Percentiles rank a stretch among this genome's conserved stretches.
phyloP scores from a whole-genome alignment of 2,113 vertebrate species.

The Ictalurus furcatus region DNA sequence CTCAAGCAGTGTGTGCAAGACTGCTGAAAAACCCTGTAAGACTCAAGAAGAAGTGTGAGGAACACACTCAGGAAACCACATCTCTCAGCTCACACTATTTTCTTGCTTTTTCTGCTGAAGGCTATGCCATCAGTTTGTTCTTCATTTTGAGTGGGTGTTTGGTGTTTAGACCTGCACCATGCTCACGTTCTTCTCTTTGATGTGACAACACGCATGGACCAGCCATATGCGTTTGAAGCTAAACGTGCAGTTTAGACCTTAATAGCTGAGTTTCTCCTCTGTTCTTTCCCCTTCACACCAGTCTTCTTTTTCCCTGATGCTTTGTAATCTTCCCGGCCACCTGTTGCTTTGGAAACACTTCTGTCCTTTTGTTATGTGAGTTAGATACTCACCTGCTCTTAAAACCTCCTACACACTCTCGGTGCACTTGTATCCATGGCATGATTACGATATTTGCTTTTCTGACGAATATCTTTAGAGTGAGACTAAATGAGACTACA shows the following conservation, averaged over 20 bases:
- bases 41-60: background rate
- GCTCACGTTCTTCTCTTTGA: slow-evolving; percentile 14
- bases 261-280: slow-evolving; percentile 24
- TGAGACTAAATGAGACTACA: too few species aligned
- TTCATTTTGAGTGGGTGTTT: slow-evolving; percentile 10
- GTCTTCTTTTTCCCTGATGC: background rate
- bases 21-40: background rate
- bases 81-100: slow-evolving; percentile 7
- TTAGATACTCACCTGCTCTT: slow-evolving; percentile 1
- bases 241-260: background rate
- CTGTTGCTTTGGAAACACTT: slow-evolving; percentile 25
- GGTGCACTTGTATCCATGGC: background rate
- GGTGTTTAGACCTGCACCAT: slow-evolving; percentile 6
- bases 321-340: slow-evolving; percentile 30
- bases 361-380: background rate
- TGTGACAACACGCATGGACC: background rate
- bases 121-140: background rate
- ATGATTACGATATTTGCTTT: background rate
- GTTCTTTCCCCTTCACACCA: slow-evolving; percentile 9
- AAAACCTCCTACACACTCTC: background rate
- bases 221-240: slow-evolving; percentile 8
- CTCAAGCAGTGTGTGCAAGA: background rate
- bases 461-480: background rate
- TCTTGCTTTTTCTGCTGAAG: background rate
- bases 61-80: slow-evolving; percentile 42